Conservation (phyloP, 2,797 vertebrate species). For the Typhlichthys eigenmanni region DNA sequence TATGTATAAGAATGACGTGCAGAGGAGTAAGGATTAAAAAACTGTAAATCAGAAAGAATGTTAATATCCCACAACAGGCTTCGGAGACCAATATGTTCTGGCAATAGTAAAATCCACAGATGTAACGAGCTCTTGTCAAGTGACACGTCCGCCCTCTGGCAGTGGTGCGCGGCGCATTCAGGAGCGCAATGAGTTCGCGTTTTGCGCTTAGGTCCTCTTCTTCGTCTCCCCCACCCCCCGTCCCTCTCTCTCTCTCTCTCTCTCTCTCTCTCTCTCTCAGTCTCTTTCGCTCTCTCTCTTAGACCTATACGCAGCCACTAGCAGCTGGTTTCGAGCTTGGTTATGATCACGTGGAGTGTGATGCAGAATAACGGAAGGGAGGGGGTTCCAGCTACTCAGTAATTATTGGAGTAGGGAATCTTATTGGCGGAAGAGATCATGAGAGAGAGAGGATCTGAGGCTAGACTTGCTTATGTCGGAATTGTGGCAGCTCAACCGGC, state of each 20-base stretch:
- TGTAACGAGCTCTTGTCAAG: constrained; percentile 39
- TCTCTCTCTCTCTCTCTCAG: constrained; percentile 23
- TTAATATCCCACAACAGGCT: constrained; percentile 60
- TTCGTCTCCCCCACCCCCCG: too few relatives aligned
- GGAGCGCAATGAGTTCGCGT: constrained; percentile 46
- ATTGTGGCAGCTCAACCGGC: constrained; percentile 31
- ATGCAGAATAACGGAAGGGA: constrained; percentile 39
- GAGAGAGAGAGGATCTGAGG: not conserved
- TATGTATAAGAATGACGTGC: constrained; percentile 5
- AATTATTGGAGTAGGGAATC: constrained; percentile 41
- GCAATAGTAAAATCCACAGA: constrained; percentile 67
- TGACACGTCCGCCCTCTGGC: constrained; percentile 46
- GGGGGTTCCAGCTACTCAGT: constrained; percentile 24
- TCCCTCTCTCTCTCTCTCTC: constrained; percentile 15
- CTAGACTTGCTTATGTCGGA: constrained; percentile 4
- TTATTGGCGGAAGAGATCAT: constrained; percentile 66
- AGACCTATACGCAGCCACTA: constrained; percentile 29
- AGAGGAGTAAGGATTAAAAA: constrained; percentile 13
- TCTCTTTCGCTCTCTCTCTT: constrained; percentile 35
- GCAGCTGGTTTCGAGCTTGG: constrained; percentile 68
- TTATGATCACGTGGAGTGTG: constrained; percentile 71
- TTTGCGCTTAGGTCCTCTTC: constrained; percentile 2
- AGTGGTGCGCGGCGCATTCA: constrained; percentile 55
- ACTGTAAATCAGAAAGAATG: constrained; percentile 31
- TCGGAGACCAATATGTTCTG: constrained; percentile 37